phyloP scores from a whole-genome alignment of 2,113 vertebrate genomes.

The Sylvia atricapilla region DNA sequence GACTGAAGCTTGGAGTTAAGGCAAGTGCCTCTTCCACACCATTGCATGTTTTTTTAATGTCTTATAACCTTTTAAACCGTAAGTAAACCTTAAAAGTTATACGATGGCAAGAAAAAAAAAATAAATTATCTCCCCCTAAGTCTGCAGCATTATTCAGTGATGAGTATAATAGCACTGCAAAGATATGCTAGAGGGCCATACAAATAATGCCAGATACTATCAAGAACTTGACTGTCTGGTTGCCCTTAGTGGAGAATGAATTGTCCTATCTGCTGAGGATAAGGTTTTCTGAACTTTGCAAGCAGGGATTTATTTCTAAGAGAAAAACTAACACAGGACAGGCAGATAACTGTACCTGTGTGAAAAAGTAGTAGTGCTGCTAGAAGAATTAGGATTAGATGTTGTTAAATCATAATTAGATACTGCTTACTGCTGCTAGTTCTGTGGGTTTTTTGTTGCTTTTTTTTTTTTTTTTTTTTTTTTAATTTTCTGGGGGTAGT shows the following conservation, averaged over 20 bases:
- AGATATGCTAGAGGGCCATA: background rate
- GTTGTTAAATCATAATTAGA: background rate
- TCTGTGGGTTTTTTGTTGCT: too few relatives aligned
- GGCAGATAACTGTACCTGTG: background rate
- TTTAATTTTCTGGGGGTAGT: background rate
- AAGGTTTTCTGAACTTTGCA: background rate
- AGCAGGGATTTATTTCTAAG: background rate
- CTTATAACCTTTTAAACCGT: slow-evolving; percentile 7
- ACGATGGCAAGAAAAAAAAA: background rate
- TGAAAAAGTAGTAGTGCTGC: background rate
- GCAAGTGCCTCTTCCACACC: slow-evolving; percentile 65
- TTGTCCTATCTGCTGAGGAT: background rate
- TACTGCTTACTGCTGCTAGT: background rate
- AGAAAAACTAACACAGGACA: background rate
- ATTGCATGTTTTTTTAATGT: slow-evolving; percentile 44
- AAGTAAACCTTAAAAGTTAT: background rate
- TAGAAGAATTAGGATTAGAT: background rate
- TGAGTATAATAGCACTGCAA: background rate
- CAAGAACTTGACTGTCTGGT: background rate
- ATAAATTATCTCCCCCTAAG: background rate
- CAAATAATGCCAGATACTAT: background rate
- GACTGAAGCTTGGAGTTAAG: slow-evolving; percentile 65
- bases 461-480: background rate
- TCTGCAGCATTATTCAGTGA: slow-evolving; percentile 66
- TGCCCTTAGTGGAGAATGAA: background rate